Evolutionary conservation across 2,888 invertebrate species (phyloP), one percentile per base, ranked within the genome.

Genomic region (Calephelis perditalis): DNA sequence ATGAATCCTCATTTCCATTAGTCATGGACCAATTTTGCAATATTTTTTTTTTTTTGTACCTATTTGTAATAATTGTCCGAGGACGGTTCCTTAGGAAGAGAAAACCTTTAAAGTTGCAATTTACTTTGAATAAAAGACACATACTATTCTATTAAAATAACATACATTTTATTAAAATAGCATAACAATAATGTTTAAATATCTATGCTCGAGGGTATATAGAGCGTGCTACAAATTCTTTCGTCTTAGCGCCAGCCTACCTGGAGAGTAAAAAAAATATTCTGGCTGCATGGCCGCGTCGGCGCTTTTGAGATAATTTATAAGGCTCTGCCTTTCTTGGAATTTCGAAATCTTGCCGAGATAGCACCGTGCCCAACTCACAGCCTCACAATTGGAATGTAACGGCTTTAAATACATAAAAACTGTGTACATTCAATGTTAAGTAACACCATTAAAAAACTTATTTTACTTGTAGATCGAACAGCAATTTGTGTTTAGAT

Each of bases 251-350:
- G 89, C 86, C 86, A 84, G 86, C 82, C 81, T 86, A 84, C 88
- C 88, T 86, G 89, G 84, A 80, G 81, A 81, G 80, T 82, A 88
- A 89, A 90, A 87, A 89, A 90, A 86, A 75, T 78, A 81, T 86
- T 86, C 85, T 82, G 86, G 83, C 83, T 81, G 78, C 81, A 76
- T 81, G 84, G 80, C 87, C 86, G 85, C 76, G 89, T 84, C 90
- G 90, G 89, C 87, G 80, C 89, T 88, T 90, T 90, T 89, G 89
- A 86, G 86, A 90, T 88, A 87, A 88, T 89, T 89, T 89, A 89
- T 88, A 88, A 89, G 88, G 86, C 82, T 83, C 78, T 84, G 81
- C 88, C 88, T 87, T 89, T 89, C 89, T 84, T 78, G 81, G 89
- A 89, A 89, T 90, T 89, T 86, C 87, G 86, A 89, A 90, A 90